These are phyloP conservation scores for Catharus fuscescens DNA, from an alignment of 2,113 vertebrate genomes.

Conservation along the genomic window DNA sequence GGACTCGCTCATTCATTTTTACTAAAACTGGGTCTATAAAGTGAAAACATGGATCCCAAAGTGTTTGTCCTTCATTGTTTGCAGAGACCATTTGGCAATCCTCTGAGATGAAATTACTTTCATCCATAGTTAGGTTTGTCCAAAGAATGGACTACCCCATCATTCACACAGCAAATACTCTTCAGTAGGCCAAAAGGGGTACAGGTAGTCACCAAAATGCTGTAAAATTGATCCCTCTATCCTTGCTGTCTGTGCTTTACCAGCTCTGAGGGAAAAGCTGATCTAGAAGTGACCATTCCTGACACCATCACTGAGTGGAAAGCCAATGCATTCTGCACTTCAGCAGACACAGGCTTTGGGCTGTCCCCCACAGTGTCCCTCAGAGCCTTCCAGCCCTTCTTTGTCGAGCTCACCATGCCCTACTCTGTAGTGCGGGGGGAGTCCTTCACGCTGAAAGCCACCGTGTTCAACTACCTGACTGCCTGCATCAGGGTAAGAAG, in stretches of 20 bases:
- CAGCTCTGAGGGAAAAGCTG: conserved; percentile 76
- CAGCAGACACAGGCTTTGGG: conserved; percentile 78
- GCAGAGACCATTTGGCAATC: background rate
- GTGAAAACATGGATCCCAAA: background rate
- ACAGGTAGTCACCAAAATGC: background rate
- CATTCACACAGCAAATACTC: background rate
- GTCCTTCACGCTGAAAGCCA: conserved; percentile 83
- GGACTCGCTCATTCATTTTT: background rate
- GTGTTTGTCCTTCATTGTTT: background rate
- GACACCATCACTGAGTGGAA: conserved; percentile 93
- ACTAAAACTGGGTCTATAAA: background rate
- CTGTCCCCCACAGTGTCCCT: conserved; percentile 77
- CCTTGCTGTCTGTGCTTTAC: background rate
- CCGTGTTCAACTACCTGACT: conserved; percentile 82
- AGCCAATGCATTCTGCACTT: conserved; percentile 84
- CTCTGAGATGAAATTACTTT: background rate
- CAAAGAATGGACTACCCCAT: background rate
- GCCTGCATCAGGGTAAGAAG: conserved; percentile 81
- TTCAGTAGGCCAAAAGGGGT: background rate
- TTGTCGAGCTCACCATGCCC: conserved; percentile 87
- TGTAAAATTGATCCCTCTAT: background rate
- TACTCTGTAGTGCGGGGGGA: conserved; percentile 90
- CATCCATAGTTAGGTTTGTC: background rate
- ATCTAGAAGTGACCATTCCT: conserved; percentile 77
- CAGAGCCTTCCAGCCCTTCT: conserved; percentile 89